Conservation (phyloP, 1,140 invertebrate genomes). For the Centruroides vittatus region DNA sequence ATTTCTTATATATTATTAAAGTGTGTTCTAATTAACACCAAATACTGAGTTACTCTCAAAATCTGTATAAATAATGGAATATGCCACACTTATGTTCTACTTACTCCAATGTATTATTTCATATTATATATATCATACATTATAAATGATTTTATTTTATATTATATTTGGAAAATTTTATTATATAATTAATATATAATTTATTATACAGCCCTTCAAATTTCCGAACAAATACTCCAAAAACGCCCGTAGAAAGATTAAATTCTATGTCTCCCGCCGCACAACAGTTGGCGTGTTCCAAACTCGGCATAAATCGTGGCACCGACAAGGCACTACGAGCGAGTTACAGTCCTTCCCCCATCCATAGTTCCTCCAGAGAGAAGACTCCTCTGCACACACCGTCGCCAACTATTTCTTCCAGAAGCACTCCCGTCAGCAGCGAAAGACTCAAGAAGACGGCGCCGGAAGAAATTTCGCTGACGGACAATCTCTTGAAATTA, state of each 20-base stretch:
- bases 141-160: neutral
- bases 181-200: neutral
- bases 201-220: conserved; percentile 19
- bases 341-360: conserved; percentile 37
- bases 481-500: neutral
- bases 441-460: neutral
- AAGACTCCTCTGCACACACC: neutral
- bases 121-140: neutral
- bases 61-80: no score
- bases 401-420: neutral
- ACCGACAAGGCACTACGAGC: conserved; percentile 36
- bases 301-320: conserved; percentile 24
- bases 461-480: neutral
- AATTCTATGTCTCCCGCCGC: conserved; percentile 90
- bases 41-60: no score
- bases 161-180: no score
- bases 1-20: no score
- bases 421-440: neutral
- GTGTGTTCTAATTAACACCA: no score
- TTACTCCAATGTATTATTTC: no score
- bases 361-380: conserved; percentile 15
- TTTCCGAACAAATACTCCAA: conserved; percentile 18
- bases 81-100: no score
- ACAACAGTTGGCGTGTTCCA: conserved; percentile 53
- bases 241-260: conserved; percentile 50